Base-by-base conservation (phyloP, 53 echinoderm and acorn worm species). In the Paracentrotus lividus region DNA sequence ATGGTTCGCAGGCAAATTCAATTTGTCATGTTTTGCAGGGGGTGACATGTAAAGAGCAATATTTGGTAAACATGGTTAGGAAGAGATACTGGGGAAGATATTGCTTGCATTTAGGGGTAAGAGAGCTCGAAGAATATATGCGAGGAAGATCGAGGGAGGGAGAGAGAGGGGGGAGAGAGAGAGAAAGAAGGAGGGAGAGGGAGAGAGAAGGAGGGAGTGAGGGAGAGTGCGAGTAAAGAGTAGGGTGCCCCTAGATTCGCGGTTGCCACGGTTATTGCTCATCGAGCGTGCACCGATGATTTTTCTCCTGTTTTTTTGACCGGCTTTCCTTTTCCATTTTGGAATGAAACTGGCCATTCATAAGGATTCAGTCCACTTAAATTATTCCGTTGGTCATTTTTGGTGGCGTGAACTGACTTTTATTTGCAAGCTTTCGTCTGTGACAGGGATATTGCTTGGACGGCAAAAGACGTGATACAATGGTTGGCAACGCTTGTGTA, bases 191-290 rank as follows among this genome's bases (percentile, higher is more conserved):
- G 54, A 86, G 86, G 20, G 56, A 64, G 65, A 61, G 21, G 26
- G 26, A 44, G 65, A 64, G 45, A 65, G 61, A 36, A 8, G 20
- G 88, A 88, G 59, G 24, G 88, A 65, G 66, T 27, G 65, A 65
- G 89, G 43, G 89, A 89, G 65, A 65, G 66, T 43, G 42, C 24
- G 44, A 89, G 38, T 64, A 65, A 89, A 44, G 89, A 57, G 64
- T 33, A 38, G 86, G 86, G 86, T 53, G 21, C 53, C 86, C 86
- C 86, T 56, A 53, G 86, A 53, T 89, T 44, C 64, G n/a, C 44
- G 60, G 91, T 90, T 90, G 91, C 91, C 91, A 90, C 91, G 91
- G 91, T 90, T 90, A 90, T 90, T 90, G 91, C 52, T 68, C 75
- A 90, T 90, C 76, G 91, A 90, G 67, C 91, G 91, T 69, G 91